These are phyloP conservation scores for Euzophera pinguis DNA, from an alignment of 2,888 invertebrate species.

Conservation along the genomic window DNA sequence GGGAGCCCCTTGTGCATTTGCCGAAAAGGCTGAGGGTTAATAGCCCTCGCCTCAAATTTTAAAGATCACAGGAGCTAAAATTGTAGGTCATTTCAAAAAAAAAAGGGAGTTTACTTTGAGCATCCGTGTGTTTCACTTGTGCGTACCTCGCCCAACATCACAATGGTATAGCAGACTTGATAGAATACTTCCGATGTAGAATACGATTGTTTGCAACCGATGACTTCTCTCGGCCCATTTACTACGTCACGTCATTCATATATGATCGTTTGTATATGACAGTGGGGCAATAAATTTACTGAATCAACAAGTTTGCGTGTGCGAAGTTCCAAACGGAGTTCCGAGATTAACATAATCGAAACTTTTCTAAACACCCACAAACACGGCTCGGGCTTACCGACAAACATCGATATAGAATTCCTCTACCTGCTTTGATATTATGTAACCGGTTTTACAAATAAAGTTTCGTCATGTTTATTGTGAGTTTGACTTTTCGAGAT, in stretches of 20 bases:
- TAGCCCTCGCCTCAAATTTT: too few species aligned
- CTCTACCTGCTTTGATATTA: slow-evolving; percentile 12
- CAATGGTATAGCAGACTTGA: too few species aligned
- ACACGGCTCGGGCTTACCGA: slow-evolving; percentile 28
- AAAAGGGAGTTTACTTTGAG: too few species aligned
- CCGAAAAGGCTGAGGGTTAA: too few species aligned
- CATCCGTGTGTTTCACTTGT: too few species aligned
- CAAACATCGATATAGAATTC: slow-evolving; percentile 17
- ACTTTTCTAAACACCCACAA: slow-evolving; percentile 47
- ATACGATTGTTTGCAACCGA: neutral
- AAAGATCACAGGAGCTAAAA: too few species aligned
- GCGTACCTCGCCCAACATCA: too few species aligned
- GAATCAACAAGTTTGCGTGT: slow-evolving; percentile 75
- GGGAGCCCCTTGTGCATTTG: too few species aligned
- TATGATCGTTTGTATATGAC: slow-evolving; percentile 20
- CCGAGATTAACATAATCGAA: slow-evolving; percentile 57
- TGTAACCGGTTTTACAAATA: slow-evolving; percentile 11
- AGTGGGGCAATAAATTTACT: slow-evolving; percentile 27
- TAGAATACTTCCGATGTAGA: neutral
- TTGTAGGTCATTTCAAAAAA: too few species aligned
- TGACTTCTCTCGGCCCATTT: neutral
- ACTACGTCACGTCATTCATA: slow-evolving; percentile 2
- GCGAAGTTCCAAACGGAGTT: slow-evolving; percentile 23
- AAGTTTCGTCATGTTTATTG: slow-evolving; percentile 8
- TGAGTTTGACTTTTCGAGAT: neutral